Evolutionary conservation across 2,888 invertebrate species (phyloP).

Genomic region (Acanthosepion esculentum): DNA sequence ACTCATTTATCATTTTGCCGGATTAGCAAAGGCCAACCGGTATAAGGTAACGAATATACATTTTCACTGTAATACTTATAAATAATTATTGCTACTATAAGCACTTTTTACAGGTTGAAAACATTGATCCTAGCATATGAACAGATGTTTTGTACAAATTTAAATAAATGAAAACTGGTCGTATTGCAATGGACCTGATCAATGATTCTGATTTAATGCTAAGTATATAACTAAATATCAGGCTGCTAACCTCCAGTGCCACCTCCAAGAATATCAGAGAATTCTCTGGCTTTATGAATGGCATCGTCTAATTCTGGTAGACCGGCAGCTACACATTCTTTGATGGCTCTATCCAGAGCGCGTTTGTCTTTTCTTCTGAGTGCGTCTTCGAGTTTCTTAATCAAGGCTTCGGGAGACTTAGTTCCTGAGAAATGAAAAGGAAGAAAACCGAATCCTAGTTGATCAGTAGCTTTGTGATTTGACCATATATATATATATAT

Average conservation of each 20-base stretch:
- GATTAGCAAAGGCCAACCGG: no score
- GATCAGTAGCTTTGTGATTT: neutral
- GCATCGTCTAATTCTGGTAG: constrained; percentile 43
- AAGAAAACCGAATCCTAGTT: neutral
- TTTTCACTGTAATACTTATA: no score
- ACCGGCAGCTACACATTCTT: neutral
- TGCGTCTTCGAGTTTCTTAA: constrained; percentile 13
- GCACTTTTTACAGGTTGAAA: no score
- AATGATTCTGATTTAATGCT: no score
- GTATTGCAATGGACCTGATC: no score
- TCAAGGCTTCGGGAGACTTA: neutral
- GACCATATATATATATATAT: no score
- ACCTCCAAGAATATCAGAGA: neutral
- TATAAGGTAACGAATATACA: no score
- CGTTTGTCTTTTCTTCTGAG: constrained; percentile 24
- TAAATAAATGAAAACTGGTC: neutral
- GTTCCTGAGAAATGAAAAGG: constrained; percentile 2
- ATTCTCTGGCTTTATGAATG: neutral
- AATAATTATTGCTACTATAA: no score
- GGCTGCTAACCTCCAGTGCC: constrained; percentile 40
- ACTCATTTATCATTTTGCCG: no score
- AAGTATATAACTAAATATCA: neutral
- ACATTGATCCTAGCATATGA: no score
- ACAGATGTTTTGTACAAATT: neutral
- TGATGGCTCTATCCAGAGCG: constrained; percentile 33